phyloP scores from a whole-genome alignment of 2,888 invertebrate genomes.

The Diplazon laetatorius region DNA sequence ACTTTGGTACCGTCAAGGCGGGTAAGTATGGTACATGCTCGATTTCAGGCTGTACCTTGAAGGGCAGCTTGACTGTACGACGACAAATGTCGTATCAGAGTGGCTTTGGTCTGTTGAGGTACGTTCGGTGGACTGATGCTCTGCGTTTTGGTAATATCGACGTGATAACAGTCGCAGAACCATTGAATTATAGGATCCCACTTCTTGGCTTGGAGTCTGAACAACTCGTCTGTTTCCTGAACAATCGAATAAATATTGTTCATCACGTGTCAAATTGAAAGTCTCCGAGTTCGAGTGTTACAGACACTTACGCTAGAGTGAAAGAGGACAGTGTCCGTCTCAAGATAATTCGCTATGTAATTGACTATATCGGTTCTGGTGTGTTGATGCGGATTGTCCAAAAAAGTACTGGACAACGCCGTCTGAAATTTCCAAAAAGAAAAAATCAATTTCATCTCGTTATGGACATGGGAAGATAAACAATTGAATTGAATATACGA shows the following conservation, averaged over 20 bases:
- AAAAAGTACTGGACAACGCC: conserved; percentile 93
- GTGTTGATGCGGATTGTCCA: conserved; percentile 95
- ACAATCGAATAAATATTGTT: conserved; percentile 29
- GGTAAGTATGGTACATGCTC: too few species aligned
- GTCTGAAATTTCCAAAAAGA: conserved; percentile 85
- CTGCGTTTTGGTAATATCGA: conserved; percentile 88
- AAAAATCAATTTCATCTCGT: conserved; percentile 66
- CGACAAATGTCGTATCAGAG: conserved; percentile 89
- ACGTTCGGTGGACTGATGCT: conserved; percentile 89
- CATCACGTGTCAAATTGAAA: too few species aligned
- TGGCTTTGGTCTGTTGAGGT: conserved; percentile 86
- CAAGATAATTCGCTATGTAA: conserved; percentile 90
- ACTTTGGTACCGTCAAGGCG: too few species aligned
- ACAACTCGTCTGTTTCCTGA: conserved; percentile 91
- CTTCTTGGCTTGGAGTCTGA: conserved; percentile 89
- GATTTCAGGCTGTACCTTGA: too few species aligned
- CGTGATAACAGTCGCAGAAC: conserved; percentile 92
- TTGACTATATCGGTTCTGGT: conserved; percentile 90
- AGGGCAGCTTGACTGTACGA: conserved; percentile 93
- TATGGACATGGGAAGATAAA: too few species aligned
- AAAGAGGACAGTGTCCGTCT: conserved; percentile 92
- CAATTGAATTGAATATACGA: neutral
- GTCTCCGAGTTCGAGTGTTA: too few species aligned
- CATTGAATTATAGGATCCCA: conserved; percentile 96
- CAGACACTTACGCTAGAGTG: conserved; percentile 87